Evolutionary conservation across 2,888 invertebrate genomes (phyloP).

Genomic region (Molorchus minor): DNA sequence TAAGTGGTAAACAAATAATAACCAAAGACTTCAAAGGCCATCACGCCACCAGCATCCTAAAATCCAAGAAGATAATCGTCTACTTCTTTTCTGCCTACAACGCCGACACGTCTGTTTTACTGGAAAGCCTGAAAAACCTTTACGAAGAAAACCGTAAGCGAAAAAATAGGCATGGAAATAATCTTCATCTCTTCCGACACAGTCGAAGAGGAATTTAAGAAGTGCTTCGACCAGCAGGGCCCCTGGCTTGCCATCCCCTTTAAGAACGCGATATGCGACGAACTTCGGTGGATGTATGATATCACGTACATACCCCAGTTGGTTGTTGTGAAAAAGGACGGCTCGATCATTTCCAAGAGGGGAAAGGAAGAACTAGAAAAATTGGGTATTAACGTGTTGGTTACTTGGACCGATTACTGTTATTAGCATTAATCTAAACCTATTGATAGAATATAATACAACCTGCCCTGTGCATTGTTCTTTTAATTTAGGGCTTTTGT

Average conservation of each 20-base stretch:
- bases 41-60: constrained; percentile 33
- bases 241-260: constrained; percentile 46
- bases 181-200: constrained; percentile 46
- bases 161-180: constrained; percentile 41
- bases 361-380: constrained; percentile 43
- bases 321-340: constrained; percentile 43
- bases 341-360: constrained; percentile 41
- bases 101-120: constrained; percentile 34
- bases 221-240: constrained; percentile 42
- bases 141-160: constrained; percentile 44
- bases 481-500: too few relatives aligned
- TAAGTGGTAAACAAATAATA: constrained; percentile 36
- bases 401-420: constrained; percentile 49
- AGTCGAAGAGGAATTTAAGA: constrained; percentile 36
- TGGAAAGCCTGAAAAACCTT: constrained; percentile 36
- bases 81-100: constrained; percentile 43
- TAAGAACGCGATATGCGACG: constrained; percentile 31
- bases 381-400: constrained; percentile 44
- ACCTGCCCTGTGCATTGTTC: too few relatives aligned
- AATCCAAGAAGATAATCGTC: constrained; percentile 38
- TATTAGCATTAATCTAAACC: too few relatives aligned
- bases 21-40: constrained; percentile 36
- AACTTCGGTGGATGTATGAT: constrained; percentile 43
- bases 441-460: too few relatives aligned
- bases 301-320: constrained; percentile 44